phyloP scores from a whole-genome alignment of 2,113 vertebrate species.

The Ancistrus triradiatus region DNA sequence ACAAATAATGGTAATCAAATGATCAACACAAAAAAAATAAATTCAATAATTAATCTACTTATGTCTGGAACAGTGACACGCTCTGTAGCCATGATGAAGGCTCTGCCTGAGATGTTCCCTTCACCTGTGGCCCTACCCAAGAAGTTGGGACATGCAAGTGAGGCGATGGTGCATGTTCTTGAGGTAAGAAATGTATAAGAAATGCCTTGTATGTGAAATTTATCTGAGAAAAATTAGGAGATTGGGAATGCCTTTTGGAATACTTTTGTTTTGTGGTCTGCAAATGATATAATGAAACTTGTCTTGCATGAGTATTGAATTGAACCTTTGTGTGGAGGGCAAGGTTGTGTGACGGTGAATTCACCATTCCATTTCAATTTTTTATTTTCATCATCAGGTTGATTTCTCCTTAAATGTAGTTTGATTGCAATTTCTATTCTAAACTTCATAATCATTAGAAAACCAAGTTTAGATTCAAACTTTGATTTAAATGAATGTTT shows the following conservation, averaged over 20 bases:
- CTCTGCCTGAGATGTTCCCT: slow-evolving; percentile 43
- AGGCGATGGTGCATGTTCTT: slow-evolving; percentile 39
- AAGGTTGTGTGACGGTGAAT: slow-evolving; percentile 1
- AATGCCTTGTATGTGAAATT: neutral
- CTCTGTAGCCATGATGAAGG: slow-evolving; percentile 43
- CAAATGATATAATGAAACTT: neutral
- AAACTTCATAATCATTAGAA: neutral
- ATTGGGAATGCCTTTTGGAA: neutral
- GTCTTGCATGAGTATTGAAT: slow-evolving; percentile 1
- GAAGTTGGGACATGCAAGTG: slow-evolving; percentile 47
- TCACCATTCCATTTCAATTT: too few species aligned
- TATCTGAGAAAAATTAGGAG: too few species aligned
- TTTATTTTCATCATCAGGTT: too few species aligned
- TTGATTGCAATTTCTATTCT: neutral
- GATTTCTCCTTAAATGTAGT: too few species aligned
- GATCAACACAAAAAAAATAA: too few species aligned
- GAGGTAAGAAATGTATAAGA: slow-evolving; percentile 34
- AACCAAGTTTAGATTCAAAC: slow-evolving; percentile 2
- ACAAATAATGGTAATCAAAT: too few species aligned
- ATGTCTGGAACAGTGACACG: slow-evolving; percentile 21
- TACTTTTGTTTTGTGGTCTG: too few species aligned
- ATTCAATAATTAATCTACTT: neutral
- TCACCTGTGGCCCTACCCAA: slow-evolving; percentile 42
- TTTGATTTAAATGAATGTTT: neutral
- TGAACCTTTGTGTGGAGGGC: neutral